A percentile compares a stretch with the other conserved stretches of the same genome.
Conservation (phyloP, 2,797 vertebrate species). For the Champsocephalus gunnari region DNA sequence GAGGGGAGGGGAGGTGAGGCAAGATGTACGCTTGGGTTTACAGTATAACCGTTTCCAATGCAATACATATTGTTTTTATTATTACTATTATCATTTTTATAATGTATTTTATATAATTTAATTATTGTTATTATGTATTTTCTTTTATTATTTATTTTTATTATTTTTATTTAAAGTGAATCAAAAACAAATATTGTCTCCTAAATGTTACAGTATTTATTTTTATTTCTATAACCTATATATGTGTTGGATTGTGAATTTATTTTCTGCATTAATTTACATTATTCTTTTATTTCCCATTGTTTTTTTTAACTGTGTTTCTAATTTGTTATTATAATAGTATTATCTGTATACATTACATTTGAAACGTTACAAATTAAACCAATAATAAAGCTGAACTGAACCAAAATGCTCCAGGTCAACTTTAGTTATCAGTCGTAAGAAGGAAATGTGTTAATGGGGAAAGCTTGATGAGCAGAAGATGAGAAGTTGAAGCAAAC, state of each 20-base stretch:
- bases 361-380: too few relatives aligned
- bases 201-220: too few relatives aligned
- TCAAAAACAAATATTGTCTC: too few relatives aligned
- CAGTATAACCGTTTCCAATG: conserved; percentile 3
- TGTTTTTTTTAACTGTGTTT: too few relatives aligned
- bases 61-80: conserved; percentile 10
- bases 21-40: conserved; percentile 11
- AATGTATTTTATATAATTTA: too few relatives aligned
- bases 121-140: conserved; percentile 13
- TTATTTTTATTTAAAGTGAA: neutral
- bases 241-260: too few relatives aligned
- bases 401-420: neutral
- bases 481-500: neutral
- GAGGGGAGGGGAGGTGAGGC: conserved; percentile 19
- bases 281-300: too few relatives aligned
- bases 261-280: too few relatives aligned
- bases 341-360: too few relatives aligned
- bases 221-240: too few relatives aligned
- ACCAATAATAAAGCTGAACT: too few relatives aligned
- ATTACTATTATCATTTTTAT: neutral
- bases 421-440: neutral
- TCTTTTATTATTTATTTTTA: neutral
- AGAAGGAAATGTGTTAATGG: conserved; percentile 13
- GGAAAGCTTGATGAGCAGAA: neutral
- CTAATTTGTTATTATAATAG: too few relatives aligned